Conservation (phyloP, 2,797 vertebrate species). For the Spinus pinus region DNA sequence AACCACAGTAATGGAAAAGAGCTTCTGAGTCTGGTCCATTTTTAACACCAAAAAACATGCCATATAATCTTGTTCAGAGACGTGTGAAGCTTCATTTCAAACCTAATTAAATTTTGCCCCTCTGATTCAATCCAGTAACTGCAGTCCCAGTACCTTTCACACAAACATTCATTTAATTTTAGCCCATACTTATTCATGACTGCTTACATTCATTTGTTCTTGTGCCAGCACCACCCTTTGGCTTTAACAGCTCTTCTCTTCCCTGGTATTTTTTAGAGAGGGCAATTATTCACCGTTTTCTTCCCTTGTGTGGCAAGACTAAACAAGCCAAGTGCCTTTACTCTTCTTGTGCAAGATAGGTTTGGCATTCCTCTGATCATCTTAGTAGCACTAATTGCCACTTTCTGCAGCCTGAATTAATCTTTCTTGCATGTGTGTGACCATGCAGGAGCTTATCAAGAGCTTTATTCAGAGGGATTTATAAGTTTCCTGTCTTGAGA, state of each 20-base stretch:
- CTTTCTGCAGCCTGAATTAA: neutral
- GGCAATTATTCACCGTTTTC: neutral
- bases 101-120: slow-evolving; percentile 5
- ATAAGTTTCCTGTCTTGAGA: neutral
- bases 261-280: neutral
- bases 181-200: neutral
- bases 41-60: neutral
- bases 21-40: neutral
- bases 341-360: neutral
- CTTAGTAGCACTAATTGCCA: neutral
- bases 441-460: neutral
- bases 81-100: neutral
- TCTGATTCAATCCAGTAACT: neutral
- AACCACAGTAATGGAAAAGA: neutral
- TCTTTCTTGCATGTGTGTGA: neutral
- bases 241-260: neutral
- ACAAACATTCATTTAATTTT: neutral
- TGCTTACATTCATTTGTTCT: neutral
- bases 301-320: neutral
- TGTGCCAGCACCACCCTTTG: neutral
- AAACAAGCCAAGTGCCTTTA: neutral
- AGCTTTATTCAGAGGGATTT: neutral
- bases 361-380: neutral
- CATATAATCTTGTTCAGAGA: slow-evolving; percentile 12
- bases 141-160: neutral